Percentiles rank a stretch among this genome's conserved stretches.
phyloP scores from a whole-genome alignment of 1,140 invertebrate species.

The Heliconius melpomene region DNA sequence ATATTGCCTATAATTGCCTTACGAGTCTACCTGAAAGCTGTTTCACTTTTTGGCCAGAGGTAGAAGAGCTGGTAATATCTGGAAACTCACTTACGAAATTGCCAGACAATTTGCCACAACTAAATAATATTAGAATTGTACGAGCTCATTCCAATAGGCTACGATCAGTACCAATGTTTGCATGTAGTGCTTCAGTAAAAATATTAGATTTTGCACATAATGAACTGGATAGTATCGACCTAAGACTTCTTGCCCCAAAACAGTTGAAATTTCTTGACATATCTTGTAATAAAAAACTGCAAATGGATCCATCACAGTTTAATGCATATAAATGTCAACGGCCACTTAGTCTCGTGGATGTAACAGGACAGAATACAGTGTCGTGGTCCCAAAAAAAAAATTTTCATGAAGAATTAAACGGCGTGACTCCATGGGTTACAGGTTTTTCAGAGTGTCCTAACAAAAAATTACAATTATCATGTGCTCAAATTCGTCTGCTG shows the following conservation, averaged over 20 bases:
- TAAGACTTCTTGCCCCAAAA: constrained; percentile 88
- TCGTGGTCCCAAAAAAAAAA: constrained; percentile 83
- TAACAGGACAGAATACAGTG: constrained; percentile 88
- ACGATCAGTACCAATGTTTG: constrained; percentile 87
- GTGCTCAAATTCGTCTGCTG: constrained; percentile 88
- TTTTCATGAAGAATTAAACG: constrained; percentile 80
- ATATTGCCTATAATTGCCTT: constrained; percentile 90
- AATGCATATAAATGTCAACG: constrained; percentile 89
- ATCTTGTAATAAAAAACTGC: constrained; percentile 90
- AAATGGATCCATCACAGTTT: constrained; percentile 91
- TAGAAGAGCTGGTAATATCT: constrained; percentile 91
- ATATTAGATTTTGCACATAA: constrained; percentile 93
- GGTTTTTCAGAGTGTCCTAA: constrained; percentile 93
- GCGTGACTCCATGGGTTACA: constrained; percentile 87
- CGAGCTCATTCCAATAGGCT: constrained; percentile 92
- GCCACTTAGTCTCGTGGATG: constrained; percentile 90
- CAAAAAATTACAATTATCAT: constrained; percentile 85
- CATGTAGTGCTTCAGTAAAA: constrained; percentile 87
- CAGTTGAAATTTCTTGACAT: constrained; percentile 92
- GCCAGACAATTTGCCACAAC: constrained; percentile 87
- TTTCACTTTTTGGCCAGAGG: constrained; percentile 87
- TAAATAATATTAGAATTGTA: constrained; percentile 87
- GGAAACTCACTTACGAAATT: constrained; percentile 90
- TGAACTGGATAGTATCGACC: constrained; percentile 89
- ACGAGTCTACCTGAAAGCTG: constrained; percentile 88